Conservation (phyloP, 2,888 invertebrate species). For the Polydrusus pterygomalis region DNA sequence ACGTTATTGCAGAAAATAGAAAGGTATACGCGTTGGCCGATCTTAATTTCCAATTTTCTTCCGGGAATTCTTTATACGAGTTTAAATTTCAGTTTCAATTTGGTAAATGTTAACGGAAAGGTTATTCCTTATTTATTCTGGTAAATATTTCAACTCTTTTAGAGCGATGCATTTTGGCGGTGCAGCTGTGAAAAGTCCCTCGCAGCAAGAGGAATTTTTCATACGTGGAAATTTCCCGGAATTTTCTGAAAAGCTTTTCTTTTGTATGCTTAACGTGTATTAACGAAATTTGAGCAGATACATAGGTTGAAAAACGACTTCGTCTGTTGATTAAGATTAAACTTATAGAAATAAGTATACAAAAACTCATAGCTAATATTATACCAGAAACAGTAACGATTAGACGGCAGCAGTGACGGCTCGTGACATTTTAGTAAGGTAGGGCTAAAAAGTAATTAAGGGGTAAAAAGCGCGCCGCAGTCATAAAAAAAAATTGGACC, state of each 20-base stretch:
- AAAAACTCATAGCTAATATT: too few relatives aligned
- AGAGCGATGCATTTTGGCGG: slow-evolving; percentile 7
- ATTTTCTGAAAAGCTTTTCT: neutral
- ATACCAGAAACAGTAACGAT: too few relatives aligned
- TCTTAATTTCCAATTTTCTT: slow-evolving; percentile 6
- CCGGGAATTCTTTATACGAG: slow-evolving; percentile 9
- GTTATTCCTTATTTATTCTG: slow-evolving; percentile 21
- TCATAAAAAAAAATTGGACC: too few relatives aligned
- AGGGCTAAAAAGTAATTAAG: too few relatives aligned
- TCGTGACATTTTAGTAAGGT: too few relatives aligned
- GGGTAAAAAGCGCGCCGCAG: too few relatives aligned
- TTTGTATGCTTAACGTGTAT: neutral
- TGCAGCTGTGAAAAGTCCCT: slow-evolving; percentile 21
- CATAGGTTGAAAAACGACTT: too few relatives aligned
- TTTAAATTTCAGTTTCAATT: slow-evolving; percentile 18
- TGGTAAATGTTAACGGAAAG: slow-evolving; percentile 18
- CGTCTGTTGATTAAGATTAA: too few relatives aligned
- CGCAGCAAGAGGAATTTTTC: slow-evolving; percentile 12
- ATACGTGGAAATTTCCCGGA: neutral
- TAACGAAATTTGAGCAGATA: neutral
- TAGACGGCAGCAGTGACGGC: too few relatives aligned
- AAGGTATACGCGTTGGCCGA: neutral
- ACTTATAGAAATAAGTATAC: too few relatives aligned
- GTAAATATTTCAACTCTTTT: slow-evolving; percentile 10
- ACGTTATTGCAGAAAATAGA: neutral